Evolutionary conservation across 2,797 vertebrate genomes (phyloP), one percentile per base, ranked within the genome.

Genomic region (Spea hammondii): DNA sequence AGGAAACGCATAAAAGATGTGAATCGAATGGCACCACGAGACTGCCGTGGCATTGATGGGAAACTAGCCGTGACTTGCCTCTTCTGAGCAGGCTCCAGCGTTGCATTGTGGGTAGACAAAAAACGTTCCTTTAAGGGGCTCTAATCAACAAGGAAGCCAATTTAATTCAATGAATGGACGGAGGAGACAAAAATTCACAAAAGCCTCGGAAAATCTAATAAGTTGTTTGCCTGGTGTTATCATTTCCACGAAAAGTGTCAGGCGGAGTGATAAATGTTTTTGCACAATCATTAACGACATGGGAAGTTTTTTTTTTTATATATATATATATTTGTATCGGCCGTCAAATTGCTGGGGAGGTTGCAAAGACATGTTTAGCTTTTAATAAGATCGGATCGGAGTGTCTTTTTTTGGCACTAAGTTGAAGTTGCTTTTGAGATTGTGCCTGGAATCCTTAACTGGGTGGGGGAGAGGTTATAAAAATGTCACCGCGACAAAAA

Each of bases 71-170:
- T 78, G 84, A 82, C 84, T 79, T 87, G 85, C 79, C 85, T 77
- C 85, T 82, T 82, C 79, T 83, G 69, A 83, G 68, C 84, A 85
- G 84, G 55, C 83, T 79, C 85, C 84, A 67, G 12, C 77, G 80
- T 32, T 32, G 83, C 84, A 82, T 84, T 86, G 86, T 83, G 83
- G 83, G 85, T 78, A 12, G 83, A 89, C 87, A 88, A 84, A 17
- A 86, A 85, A 85, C 85, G 82, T 79, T 76, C 73, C 82, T 78
- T 0, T 70, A 69, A 0, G 75, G 84, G 84, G 49, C 7, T 78
- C 85, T 84, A 86, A 79, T 85, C 0, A 0, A 77, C 78, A 82
- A 84, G 87, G 85, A 84, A 85, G 79, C 84, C 77, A 80, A 85
- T 46, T 87, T 86, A 87, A 46, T 69, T 65, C 6, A 74, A 14